Base-by-base conservation (phyloP, 2,888 invertebrate genomes). In the Spilarctia lutea region DNA sequence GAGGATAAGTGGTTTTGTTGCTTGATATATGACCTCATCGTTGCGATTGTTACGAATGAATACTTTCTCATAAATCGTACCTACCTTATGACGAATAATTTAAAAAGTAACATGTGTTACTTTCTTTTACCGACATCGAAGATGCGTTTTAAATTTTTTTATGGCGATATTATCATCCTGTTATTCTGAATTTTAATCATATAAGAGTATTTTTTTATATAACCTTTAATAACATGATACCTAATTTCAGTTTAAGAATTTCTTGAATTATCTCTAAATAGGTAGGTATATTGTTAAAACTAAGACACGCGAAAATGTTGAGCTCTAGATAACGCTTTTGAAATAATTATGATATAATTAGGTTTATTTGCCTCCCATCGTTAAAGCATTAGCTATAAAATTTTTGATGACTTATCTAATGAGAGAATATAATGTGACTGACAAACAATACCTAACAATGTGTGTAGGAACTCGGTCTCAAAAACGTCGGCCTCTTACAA, bases 321-420 rank as follows among this genome's bases (percentile, higher is more conserved):
- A 63, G 18, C 30, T 63, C 6, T 30, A 35, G 8, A 24, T n/a
- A 30, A 3, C 10, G 13, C 4, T 65, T n/a, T 48, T 45, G 30
- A 65, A 45, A 65, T 48, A 66, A 52, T 56, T 56, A 39, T 30
- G 7, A 20, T n/a, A 67, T 30, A 56, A 65, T 65, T 66, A 48
- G 30, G 33, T 71, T 45, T 35, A 68, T 73, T 65, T 73, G 56
- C 27, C 52, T 74, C 56, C 42, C 60, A 63, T 73, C 35, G 67
- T 74, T 71, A 71, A 67, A 27, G 42, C 60, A 33, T 71, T 74
- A 63, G 45, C 33, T 35, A 35, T 67, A 33, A 35, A 33, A 27
- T 60, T 56, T 20, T 60, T 60, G 42, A 60, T 66, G 66, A 42
- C n/a, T 70, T 71, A 74, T 74, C 74, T 67, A 66, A 74, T 70